These are phyloP conservation scores for Eutolmus rufibarbis DNA, from an alignment of 2,888 invertebrate species.

Conservation along the genomic window DNA sequence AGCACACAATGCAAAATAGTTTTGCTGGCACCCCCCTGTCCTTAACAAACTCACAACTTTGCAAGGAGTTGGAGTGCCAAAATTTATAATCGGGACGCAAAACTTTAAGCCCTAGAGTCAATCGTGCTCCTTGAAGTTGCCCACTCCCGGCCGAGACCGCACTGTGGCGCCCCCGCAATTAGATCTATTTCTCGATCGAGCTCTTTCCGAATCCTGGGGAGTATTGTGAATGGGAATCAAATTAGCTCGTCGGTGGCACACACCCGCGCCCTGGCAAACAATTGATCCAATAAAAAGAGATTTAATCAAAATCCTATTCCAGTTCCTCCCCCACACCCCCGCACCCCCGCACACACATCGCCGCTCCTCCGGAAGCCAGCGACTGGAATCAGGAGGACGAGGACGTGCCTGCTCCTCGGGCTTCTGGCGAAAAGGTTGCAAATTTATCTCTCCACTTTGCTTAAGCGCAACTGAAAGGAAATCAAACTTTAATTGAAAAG, in stretches of 20 bases:
- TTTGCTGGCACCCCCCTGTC: background rate
- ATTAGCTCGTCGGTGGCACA: background rate
- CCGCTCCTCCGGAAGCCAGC: background rate
- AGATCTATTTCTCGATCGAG: background rate
- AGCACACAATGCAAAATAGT: background rate
- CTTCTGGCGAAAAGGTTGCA: background rate
- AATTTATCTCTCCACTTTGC: slow-evolving; percentile 29
- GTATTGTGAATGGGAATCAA: background rate
- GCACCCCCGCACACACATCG: background rate
- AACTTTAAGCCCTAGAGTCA: background rate
- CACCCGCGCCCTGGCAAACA: background rate
- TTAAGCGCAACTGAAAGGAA: slow-evolving; percentile 28
- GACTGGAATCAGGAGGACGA: background rate
- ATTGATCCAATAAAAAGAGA: slow-evolving; percentile 26
- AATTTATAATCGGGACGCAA: background rate
- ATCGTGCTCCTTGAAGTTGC: background rate
- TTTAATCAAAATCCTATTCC: slow-evolving; percentile 31
- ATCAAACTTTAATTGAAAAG: slow-evolving; percentile 37
- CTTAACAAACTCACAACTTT: background rate
- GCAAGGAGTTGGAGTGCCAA: background rate
- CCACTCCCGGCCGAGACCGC: background rate
- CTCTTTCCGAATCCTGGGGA: background rate
- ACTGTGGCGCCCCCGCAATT: background rate
- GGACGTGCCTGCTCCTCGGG: background rate
- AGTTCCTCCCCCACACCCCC: background rate